Base-by-base conservation (phyloP, 1,140 invertebrate species). In the Steinernema khuongi region DNA sequence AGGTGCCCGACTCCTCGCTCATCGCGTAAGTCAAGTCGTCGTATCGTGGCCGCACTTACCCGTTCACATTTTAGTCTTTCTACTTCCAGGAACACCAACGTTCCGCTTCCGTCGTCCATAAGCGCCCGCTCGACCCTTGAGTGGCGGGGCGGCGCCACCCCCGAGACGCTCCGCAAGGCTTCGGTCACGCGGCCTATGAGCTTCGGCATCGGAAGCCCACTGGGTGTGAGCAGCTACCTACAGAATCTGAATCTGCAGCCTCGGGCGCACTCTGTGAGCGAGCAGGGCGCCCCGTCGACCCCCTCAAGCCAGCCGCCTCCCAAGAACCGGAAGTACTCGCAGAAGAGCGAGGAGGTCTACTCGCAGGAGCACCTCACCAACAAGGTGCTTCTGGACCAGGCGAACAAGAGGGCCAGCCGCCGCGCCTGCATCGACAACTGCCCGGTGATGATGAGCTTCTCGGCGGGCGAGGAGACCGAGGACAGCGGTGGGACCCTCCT, bases 401-500 rank as follows among this genome's bases (percentile, higher is more conserved):
- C 50, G 50, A 60, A 26, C 50, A 60, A 60, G 19, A 14, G 50
- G 2, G 50, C 11, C 2, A 26, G 14, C 14, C 50, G 50, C 11
- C 22, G 11, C 4, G 50, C 50, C 7, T 22, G 26, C 4, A 60
- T 22, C 50, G 50, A 11, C 11, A 60, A 60, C 50, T 60, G 50
- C 50, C 50, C 50, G 11, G 50, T 60, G 50, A 22, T 60, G 50
- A 60, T 60, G 50, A 60, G 50, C 26, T 60, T 60, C 50, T 60
- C 50, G 22, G 22, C 11, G 14, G 50, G 22, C 11, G 50, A 26
- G 11, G 50, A 60, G 14, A 60, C 50, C 11, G 50, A 60, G 26
- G 50, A 60, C 50, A 60, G 50, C 50, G 50, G 50, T 22, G 50
- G 50, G 14, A 60, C 50, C 50, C 50, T 60, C 11, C n/a, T 17